phyloP scores from a whole-genome alignment of 2,113 vertebrate species.

The Rhinolophus ferrumequinum region DNA sequence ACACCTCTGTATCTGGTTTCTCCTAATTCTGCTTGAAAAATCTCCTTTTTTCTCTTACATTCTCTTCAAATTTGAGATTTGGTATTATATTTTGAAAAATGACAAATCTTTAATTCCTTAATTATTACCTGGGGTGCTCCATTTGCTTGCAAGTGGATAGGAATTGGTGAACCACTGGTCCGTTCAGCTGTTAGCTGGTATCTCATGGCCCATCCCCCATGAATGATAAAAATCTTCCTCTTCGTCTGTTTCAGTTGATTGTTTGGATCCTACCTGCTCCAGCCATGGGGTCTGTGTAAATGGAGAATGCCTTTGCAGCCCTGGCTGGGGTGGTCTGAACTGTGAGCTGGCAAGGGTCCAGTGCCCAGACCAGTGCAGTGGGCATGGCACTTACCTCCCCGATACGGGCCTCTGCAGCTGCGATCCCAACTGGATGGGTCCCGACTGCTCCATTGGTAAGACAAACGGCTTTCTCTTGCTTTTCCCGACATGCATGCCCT shows the following conservation, averaged over 20 bases:
- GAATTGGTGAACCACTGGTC: background rate
- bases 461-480: background rate
- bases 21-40: conserved; percentile 22
- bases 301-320: conserved; percentile 97
- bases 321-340: conserved; percentile 96
- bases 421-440: conserved; percentile 99
- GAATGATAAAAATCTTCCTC: background rate
- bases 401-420: conserved; percentile 98
- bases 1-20: background rate
- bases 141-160: rapidly evolving
- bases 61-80: conserved; percentile 26
- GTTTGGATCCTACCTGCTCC: conserved; percentile 96
- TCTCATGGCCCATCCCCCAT: background rate
- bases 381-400: conserved; percentile 95
- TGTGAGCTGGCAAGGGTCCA: conserved; percentile 96
- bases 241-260: conserved; percentile 90
- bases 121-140: background rate
- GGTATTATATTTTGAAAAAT: background rate
- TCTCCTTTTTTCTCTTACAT: background rate
- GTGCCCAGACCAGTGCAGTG: conserved; percentile 98
- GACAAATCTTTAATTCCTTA: background rate
- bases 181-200: rapidly evolving
- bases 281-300: conserved; percentile 97
- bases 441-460: conserved; percentile 98
- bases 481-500: rapidly evolving